phyloP scores from a whole-genome alignment of 1,140 invertebrate genomes.

The Brachionus angularis region DNA sequence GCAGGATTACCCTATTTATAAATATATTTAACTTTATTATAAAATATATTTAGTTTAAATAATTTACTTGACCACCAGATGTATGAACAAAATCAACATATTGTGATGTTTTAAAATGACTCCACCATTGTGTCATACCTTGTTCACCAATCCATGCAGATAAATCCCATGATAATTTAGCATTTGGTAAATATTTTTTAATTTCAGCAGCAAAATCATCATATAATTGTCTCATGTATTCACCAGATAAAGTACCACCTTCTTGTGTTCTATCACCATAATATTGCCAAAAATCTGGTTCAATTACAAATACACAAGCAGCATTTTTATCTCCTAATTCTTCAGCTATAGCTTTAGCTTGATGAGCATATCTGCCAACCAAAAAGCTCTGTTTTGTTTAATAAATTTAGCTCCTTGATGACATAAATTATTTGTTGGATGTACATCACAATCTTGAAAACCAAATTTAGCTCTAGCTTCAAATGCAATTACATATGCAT shows the following conservation, averaged over 20 bases:
- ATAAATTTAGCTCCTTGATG: constrained; percentile 2
- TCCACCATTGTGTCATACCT: constrained; percentile 14
- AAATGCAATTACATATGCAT: constrained; percentile 18
- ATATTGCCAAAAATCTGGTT: constrained; percentile 28
- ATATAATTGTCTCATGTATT: constrained; percentile 12
- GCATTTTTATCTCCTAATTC: not conserved
- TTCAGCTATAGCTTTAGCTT: constrained; percentile 1
- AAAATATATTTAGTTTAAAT: not conserved
- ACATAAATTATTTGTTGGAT: constrained; percentile 21
- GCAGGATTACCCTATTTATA: not conserved
- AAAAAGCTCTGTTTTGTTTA: not conserved
- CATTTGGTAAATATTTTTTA: constrained; percentile 11
- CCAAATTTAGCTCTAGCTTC: constrained; percentile 17
- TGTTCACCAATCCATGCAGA: constrained; percentile 4
- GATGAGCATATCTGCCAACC: constrained; percentile 16
- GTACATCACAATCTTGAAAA: constrained; percentile 7
- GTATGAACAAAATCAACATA: constrained; percentile 29
- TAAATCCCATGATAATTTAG: constrained; percentile 10
- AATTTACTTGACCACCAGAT: constrained; percentile 25
- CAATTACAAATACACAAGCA: constrained; percentile 1
- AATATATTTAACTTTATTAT: not conserved
- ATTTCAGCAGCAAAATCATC: constrained; percentile 16
- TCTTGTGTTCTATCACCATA: constrained; percentile 5
- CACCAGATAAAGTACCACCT: constrained; percentile 9
- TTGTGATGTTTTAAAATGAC: not conserved